A percentile compares a stretch with the other conserved stretches of the same genome.
phyloP scores from a whole-genome alignment of 1,140 invertebrate genomes.

The Pinna nobilis region DNA sequence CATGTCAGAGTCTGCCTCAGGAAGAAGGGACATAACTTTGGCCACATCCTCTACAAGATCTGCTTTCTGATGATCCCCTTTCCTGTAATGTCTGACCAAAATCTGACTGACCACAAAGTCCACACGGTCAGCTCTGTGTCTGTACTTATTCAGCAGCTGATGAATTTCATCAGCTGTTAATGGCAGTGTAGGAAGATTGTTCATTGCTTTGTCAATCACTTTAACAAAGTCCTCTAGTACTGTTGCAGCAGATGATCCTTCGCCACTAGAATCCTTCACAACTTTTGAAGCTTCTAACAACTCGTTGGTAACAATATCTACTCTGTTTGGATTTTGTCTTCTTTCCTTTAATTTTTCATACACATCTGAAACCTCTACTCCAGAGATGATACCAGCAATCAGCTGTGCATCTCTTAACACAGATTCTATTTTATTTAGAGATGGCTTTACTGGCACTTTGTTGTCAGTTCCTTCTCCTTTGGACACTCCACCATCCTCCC shows the following conservation, averaged over 20 bases:
- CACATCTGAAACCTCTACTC: conserved; percentile 45
- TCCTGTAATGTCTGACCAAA: conserved; percentile 20
- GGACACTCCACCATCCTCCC: no score
- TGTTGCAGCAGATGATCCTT: conserved; percentile 1
- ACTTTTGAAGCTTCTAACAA: conserved; percentile 43
- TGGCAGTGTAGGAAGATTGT: conserved; percentile 21
- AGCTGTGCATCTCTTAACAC: conserved; percentile 58
- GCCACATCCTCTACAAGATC: conserved; percentile 44
- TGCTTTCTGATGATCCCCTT: background rate
- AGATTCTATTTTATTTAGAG: conserved; percentile 45
- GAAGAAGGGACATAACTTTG: conserved; percentile 28
- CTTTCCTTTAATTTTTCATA: conserved; percentile 55
- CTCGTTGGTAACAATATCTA: conserved; percentile 60
- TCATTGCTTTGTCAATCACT: conserved; percentile 51
- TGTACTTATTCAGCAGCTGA: conserved; percentile 42
- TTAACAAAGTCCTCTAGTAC: conserved; percentile 51
- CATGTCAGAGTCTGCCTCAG: conserved; percentile 36
- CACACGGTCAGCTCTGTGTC: conserved; percentile 37
- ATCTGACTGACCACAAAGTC: conserved; percentile 37
- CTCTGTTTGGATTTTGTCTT: conserved; percentile 52
- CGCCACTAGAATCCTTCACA: conserved; percentile 9
- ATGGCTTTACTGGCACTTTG: no score
- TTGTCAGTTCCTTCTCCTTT: no score
- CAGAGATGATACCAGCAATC: conserved; percentile 50
- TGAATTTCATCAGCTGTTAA: conserved; percentile 50